Conservation (phyloP, 2,797 vertebrate genomes). For the Acanthurus lineatus region DNA sequence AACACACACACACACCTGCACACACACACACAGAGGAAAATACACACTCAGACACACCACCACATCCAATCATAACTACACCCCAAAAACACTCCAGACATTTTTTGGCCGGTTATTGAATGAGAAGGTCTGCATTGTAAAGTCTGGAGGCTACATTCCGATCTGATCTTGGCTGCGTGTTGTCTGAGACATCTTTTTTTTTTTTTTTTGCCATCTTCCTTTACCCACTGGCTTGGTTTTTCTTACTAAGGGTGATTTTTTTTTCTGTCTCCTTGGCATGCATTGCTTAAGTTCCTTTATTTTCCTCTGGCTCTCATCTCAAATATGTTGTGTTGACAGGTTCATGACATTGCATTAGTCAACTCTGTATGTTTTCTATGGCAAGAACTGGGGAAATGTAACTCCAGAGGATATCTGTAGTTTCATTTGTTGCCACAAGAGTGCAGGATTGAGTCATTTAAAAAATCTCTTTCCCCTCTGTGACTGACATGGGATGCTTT, state of each 20-base stretch:
- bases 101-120: conserved; percentile 51
- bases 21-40: conserved; percentile 12
- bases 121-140: conserved; percentile 40
- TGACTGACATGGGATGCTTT: neutral
- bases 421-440: conserved; percentile 68
- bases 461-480: neutral
- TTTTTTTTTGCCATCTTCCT: conserved; percentile 7
- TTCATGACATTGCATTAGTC: conserved; percentile 7
- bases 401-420: neutral
- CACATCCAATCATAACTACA: conserved; percentile 45
- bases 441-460: conserved; percentile 68
- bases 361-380: conserved; percentile 13
- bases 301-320: conserved; percentile 17
- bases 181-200: conserved; percentile 7
- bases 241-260: conserved; percentile 7
- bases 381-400: neutral
- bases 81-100: conserved; percentile 40
- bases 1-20: conserved; percentile 58
- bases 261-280: neutral
- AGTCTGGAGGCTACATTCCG: conserved; percentile 30
- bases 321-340: conserved; percentile 9
- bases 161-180: conserved; percentile 31
- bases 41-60: conserved; percentile 6
- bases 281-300: conserved; percentile 1
- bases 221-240: conserved; percentile 10